These are phyloP conservation scores for Rhabdornis inornatus DNA, from an alignment of 2,113 vertebrate species.

Conservation along the genomic window DNA sequence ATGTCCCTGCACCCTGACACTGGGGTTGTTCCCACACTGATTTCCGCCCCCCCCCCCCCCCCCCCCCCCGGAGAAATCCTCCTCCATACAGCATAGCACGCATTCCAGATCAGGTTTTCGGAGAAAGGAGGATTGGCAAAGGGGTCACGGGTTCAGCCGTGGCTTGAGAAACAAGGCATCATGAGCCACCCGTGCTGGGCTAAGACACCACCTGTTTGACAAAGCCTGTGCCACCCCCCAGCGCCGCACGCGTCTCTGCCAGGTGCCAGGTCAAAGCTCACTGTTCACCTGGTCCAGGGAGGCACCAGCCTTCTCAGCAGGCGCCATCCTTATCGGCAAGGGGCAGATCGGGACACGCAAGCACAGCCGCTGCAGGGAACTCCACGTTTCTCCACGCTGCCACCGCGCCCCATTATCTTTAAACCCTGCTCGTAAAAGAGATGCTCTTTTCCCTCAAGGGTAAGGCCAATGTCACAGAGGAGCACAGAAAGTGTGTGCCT, in stretches of 20 bases:
- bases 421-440: not conserved
- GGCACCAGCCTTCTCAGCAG: not conserved
- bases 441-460: not conserved
- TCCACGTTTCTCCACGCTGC: not conserved
- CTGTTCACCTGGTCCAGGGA: not conserved
- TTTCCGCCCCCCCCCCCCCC: no score
- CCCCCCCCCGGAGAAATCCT: not conserved
- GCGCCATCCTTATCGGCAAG: slow-evolving; percentile 28
- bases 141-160: not conserved
- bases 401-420: not conserved
- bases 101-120: not conserved
- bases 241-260: not conserved
- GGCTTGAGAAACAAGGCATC: not conserved
- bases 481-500: fast-evolving
- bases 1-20: not conserved
- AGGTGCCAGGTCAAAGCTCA: slow-evolving; percentile 40
- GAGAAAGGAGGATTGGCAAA: not conserved
- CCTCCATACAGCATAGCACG: fast-evolving
- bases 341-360: not conserved
- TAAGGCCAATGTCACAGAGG: not conserved
- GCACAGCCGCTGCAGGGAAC: not conserved
- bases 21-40: fast-evolving
- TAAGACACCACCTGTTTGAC: not conserved
- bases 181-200: not conserved
- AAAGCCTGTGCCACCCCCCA: not conserved